Conservation (phyloP, 2,113 vertebrate species). For the Ammodytes marinus region DNA sequence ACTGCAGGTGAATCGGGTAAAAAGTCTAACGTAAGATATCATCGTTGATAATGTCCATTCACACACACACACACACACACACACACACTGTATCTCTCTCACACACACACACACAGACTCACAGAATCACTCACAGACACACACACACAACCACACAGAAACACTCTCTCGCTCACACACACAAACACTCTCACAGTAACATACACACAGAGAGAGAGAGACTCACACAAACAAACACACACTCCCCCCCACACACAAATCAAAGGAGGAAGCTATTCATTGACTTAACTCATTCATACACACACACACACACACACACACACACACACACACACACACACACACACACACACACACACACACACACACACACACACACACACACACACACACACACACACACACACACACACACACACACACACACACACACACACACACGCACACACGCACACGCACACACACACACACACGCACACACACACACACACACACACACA, state of each 20-base stretch:
- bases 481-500: background rate
- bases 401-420: background rate
- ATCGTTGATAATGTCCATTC: too few species aligned
- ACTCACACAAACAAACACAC: background rate
- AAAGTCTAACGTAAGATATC: too few species aligned
- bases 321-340: background rate
- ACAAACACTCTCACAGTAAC: too few species aligned
- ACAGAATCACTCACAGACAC: too few species aligned
- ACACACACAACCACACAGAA: too few species aligned
- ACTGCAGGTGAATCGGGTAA: too few species aligned
- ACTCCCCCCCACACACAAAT: constrained; percentile 29
- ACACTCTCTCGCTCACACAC: too few species aligned
- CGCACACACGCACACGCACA: background rate
- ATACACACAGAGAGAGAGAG: too few species aligned
- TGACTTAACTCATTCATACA: constrained; percentile 34
- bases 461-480: constrained; percentile 31
- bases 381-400: background rate
- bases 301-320: constrained; percentile 5
- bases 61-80: too few species aligned
- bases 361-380: constrained; percentile 12
- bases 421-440: background rate
- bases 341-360: background rate
- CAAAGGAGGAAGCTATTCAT: constrained; percentile 25
- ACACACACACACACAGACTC: too few species aligned
- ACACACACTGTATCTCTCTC: too few species aligned